Base-by-base conservation (phyloP, 2,113 vertebrate species). In the Pipra filicauda region DNA sequence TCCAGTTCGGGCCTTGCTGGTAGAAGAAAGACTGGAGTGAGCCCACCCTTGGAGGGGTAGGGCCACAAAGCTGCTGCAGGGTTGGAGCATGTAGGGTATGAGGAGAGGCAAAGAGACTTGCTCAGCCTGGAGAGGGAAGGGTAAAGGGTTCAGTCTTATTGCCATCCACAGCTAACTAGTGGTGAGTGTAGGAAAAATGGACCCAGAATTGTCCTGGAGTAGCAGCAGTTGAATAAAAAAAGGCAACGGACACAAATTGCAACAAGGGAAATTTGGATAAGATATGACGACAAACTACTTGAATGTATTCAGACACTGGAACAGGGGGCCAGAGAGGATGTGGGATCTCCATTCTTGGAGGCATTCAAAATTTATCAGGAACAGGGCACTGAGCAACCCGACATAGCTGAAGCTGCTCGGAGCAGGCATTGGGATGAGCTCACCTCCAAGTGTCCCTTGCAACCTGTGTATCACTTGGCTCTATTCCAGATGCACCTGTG, bases 81-180 rank as follows among this genome's bases (percentile, higher is more conserved):
- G 6, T n/a, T 46, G 54, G 18, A 33, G 35, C 16, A 2, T 2
- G 3, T 12, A 20, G 19, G 1, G 0, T 49, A 9, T 1, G 1
- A 61, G 49, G 35, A 57, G 15, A 57, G 27, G 64, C 1, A 5
- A 39, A 62, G 43, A 59, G 20, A 24, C 19, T 52, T 77, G 10
- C 72, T 85, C 57, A 69, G 39, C 39, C 10, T 37, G 35, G 15
- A 81, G 46, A 62, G 74, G 26, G 78, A 71, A 75, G 51, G 33
- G 67, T 44, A 61, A 79, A 76, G 16, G 7, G 4, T 49, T 11
- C 20, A 4, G 9, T 67, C 27, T 54, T 23, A 33, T 4, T 69
- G 78, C 23, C 78, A 10, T n/a, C 26, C 70, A 43, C 26, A 74
- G 26, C 12, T 85, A 37, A 8, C 18, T 39, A 30, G 33, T 17